These are phyloP conservation scores for Phoeniculus purpureus DNA, from an alignment of 2,797 vertebrate species.

Conservation along the genomic window DNA sequence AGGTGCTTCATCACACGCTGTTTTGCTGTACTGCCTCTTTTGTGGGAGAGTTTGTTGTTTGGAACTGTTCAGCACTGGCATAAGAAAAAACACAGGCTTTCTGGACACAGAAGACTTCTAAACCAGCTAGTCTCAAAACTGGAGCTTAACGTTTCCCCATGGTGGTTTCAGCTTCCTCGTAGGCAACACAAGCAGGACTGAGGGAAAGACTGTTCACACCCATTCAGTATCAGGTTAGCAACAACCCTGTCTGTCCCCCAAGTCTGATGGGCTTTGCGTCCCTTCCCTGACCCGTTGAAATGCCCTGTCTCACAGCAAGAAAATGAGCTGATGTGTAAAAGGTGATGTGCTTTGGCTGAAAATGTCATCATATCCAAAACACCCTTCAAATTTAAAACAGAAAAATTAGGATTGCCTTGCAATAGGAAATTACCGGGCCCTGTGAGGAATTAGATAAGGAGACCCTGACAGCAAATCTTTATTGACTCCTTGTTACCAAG, in stretches of 20 bases:
- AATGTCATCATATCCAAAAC: conserved; percentile 18
- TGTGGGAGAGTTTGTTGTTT: not conserved
- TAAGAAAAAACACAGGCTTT: not conserved
- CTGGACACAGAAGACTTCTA: not conserved
- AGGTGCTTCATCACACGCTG: not conserved
- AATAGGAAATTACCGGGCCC: not conserved
- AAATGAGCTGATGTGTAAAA: not conserved
- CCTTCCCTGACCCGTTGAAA: not conserved
- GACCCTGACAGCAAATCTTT: conserved; percentile 1
- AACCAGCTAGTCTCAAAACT: not conserved
- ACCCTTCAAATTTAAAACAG: conserved; percentile 1
- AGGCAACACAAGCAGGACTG: fast-evolving
- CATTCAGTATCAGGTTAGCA: fast-evolving
- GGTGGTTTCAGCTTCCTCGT: not conserved
- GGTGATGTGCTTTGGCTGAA: not conserved
- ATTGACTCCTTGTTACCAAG: not conserved
- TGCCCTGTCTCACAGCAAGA: not conserved
- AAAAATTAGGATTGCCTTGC: not conserved
- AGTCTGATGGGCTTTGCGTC: not conserved
- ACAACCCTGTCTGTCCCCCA: not conserved
- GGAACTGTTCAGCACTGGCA: not conserved
- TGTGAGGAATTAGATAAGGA: not conserved
- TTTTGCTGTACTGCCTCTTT: not conserved
- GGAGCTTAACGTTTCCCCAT: not conserved
- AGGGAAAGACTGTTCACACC: not conserved